Conservation (phyloP, 2,888 invertebrate genomes). For the Sialis fuliginosa region DNA sequence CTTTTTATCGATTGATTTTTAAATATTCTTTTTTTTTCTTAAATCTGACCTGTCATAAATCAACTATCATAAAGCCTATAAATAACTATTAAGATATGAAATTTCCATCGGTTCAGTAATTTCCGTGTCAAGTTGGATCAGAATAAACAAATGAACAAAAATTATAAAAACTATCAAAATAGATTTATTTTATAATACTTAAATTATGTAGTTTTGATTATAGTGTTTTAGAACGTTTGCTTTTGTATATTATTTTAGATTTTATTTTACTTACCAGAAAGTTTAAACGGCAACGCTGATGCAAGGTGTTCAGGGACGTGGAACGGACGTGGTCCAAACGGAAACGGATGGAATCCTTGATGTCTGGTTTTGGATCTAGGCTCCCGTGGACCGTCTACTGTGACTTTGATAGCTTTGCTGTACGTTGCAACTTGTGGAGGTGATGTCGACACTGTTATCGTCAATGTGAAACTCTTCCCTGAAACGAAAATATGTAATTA, state of each 20-base stretch:
- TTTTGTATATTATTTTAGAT: background rate
- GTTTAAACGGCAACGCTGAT: slow-evolving; percentile 64
- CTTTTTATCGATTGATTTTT: no score
- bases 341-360: slow-evolving; percentile 77
- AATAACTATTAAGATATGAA: no score
- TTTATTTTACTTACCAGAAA: slow-evolving; percentile 47
- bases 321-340: slow-evolving; percentile 68
- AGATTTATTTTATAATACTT: no score
- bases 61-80: no score
- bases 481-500: slow-evolving; percentile 17
- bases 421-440: slow-evolving; percentile 96
- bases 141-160: no score
- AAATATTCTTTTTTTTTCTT: no score
- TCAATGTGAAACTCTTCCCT: slow-evolving; percentile 96
- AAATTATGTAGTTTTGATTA: no score
- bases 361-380: slow-evolving; percentile 86
- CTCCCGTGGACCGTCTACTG: slow-evolving; percentile 96
- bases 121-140: no score
- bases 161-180: no score
- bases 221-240: no score
- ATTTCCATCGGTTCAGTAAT: no score
- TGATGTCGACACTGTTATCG: slow-evolving; percentile 83
- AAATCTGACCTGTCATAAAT: no score
- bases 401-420: slow-evolving; percentile 96
- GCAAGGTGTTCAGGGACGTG: slow-evolving; percentile 58